Evolutionary conservation across 2,113 vertebrate genomes (phyloP).

Genomic region (Poecile atricapillus): DNA sequence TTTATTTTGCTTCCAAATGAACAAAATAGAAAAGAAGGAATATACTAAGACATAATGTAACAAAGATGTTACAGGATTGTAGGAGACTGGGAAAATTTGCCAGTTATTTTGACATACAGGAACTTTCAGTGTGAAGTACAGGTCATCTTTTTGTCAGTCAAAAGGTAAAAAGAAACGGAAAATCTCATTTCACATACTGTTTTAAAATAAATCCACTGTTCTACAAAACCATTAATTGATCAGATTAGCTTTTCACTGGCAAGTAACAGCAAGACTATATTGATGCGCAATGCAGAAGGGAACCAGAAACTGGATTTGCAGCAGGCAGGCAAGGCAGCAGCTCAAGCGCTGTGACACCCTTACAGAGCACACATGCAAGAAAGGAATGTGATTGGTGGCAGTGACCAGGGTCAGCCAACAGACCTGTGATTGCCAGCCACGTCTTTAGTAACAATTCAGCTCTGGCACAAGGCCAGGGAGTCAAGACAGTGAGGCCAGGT

Average conservation of each 20-base stretch:
- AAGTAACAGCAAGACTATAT: background rate
- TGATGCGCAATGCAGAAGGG: background rate
- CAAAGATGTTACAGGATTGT: background rate
- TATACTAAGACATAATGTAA: background rate
- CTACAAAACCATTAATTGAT: background rate
- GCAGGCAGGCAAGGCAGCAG: background rate
- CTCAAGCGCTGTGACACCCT: background rate
- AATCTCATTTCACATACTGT: background rate
- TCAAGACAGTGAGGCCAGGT: background rate
- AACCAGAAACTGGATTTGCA: background rate
- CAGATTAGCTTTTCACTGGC: background rate
- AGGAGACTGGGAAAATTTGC: background rate
- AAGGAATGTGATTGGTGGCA: background rate
- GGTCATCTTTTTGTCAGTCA: background rate
- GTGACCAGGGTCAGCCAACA: background rate
- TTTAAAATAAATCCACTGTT: background rate
- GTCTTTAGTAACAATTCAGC: background rate
- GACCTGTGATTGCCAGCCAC: background rate
- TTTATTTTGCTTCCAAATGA: background rate
- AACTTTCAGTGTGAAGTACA: background rate
- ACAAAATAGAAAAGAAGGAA: background rate
- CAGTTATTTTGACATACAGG: background rate
- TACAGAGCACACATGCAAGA: background rate
- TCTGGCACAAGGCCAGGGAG: background rate
- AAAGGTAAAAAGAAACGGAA: background rate